Conservation (phyloP, 2,113 vertebrate genomes). For the Stigmatopora argus region DNA sequence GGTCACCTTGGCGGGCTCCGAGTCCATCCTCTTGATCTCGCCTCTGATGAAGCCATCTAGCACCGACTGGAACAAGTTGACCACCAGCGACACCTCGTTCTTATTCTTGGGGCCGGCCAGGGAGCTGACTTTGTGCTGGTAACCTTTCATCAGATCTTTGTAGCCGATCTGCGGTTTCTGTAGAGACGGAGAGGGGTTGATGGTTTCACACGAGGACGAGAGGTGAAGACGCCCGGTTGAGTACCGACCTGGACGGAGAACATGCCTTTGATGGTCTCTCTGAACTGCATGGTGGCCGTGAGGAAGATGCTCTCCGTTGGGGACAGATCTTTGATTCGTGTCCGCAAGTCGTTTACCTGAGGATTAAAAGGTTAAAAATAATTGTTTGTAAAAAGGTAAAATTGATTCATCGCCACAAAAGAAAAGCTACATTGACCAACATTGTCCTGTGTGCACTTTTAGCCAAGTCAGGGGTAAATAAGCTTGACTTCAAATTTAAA, state of each 20-base stretch:
- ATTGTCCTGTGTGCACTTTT: no score
- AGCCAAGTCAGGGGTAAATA: no score
- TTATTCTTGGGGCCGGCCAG: constrained; percentile 75
- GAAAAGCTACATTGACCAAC: no score
- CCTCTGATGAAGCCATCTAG: constrained; percentile 87
- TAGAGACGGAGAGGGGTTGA: neutral
- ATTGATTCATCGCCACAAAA: no score
- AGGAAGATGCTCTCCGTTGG: constrained; percentile 84
- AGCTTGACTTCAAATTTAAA: no score
- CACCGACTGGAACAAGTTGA: constrained; percentile 92
- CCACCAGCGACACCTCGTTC: constrained; percentile 80
- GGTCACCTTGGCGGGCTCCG: constrained; percentile 76
- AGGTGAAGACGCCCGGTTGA: neutral
- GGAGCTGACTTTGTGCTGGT: constrained; percentile 77
- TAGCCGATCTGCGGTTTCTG: constrained; percentile 88
- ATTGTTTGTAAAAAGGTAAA: neutral
- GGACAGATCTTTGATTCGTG: constrained; percentile 73
- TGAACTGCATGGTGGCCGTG: constrained; percentile 82
- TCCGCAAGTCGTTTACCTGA: constrained; percentile 84
- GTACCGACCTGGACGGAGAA: constrained; percentile 83
- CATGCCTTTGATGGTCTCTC: constrained; percentile 89
- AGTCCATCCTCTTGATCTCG: constrained; percentile 75
- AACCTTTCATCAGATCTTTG: constrained; percentile 86
- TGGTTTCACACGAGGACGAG: neutral
- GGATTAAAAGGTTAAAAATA: neutral